Evolutionary conservation across 2,113 vertebrate genomes (phyloP).

Genomic region (Hymenochirus boettgeri): DNA sequence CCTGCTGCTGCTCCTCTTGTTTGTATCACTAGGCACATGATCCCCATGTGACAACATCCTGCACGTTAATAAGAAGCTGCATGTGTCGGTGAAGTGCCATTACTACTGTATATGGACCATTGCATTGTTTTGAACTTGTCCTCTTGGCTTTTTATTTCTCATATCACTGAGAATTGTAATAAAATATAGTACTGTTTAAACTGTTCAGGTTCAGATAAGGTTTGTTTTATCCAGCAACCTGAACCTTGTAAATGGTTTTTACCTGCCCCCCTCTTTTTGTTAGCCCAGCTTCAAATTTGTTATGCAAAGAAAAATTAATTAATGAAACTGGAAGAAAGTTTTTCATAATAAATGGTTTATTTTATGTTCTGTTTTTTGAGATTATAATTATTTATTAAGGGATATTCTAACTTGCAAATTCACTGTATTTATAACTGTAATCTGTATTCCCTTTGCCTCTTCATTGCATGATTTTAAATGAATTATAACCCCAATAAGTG

Average conservation of each 20-base stretch:
- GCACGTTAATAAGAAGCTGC: slow-evolving; percentile 76
- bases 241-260: slow-evolving; percentile 58
- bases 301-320: slow-evolving; percentile 60
- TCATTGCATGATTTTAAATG: too few species aligned
- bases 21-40: slow-evolving; percentile 64
- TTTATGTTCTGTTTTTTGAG: too few species aligned
- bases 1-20: slow-evolving; percentile 78
- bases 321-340: slow-evolving; percentile 58
- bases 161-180: slow-evolving; percentile 55
- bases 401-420: too few species aligned
- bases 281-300: slow-evolving; percentile 65
- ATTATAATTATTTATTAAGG: too few species aligned
- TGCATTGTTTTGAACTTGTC: slow-evolving; percentile 50
- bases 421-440: too few species aligned
- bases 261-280: slow-evolving; percentile 55
- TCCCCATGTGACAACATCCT: slow-evolving; percentile 67
- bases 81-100: slow-evolving; percentile 76
- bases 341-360: slow-evolving; percentile 84
- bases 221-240: slow-evolving; percentile 59
- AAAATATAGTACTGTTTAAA: slow-evolving; percentile 57
- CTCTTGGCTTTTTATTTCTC: slow-evolving; percentile 45
- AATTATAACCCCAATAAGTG: too few species aligned
- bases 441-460: too few species aligned
- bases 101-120: slow-evolving; percentile 75
- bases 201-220: slow-evolving; percentile 58